Evolutionary conservation across 2,797 vertebrate species (phyloP), one percentile per base, ranked within the genome.

Genomic region (Capromys pilorides): DNA sequence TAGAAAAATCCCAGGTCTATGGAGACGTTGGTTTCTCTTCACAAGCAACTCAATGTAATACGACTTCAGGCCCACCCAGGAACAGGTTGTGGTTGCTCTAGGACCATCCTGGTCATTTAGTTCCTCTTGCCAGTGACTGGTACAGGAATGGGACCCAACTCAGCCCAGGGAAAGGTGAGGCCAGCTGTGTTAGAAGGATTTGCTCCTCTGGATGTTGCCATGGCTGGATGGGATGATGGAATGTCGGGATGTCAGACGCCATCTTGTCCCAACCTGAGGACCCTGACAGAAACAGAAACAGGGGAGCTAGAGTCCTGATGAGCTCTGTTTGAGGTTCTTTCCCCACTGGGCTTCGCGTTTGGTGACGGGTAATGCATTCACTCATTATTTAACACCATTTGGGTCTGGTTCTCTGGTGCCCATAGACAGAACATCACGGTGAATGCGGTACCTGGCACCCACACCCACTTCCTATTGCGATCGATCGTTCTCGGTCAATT

Each of bases 401-500:
- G 39, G 64, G n/a, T 78, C 88, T 28, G 1, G 49, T 66, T 86
- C 90, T 83, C 86, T 82, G 81, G 28, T 73, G 77, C 81, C 41
- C 77, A 73, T 66, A 73, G 67, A 95, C 39, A 62, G 69, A 90
- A 21, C 75, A 51, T 59, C 16, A 51, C 45, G 18, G 24, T 0
- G 49, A 28, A 85, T 93, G 5, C 8, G 59, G 66, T 54, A 8
- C 39, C 95, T 97, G 95, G 97, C 95, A 78, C 13, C 75, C 54
- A 71, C 77, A 13, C 31, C 33, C 19, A 51, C 83, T 97, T 97
- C 89, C 93, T 95, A 22, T 71, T 67, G 6, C 49, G 19, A 94
- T 95, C 59, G 49, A 90, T 95, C 87, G 87, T 89, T 91, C 82
- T 94, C 81, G 59, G 78, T 88, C 61, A 59, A 41, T 79, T 67